These are phyloP conservation scores for Lithodes maja DNA, from an alignment of 2,888 invertebrate genomes.

Conservation along the genomic window DNA sequence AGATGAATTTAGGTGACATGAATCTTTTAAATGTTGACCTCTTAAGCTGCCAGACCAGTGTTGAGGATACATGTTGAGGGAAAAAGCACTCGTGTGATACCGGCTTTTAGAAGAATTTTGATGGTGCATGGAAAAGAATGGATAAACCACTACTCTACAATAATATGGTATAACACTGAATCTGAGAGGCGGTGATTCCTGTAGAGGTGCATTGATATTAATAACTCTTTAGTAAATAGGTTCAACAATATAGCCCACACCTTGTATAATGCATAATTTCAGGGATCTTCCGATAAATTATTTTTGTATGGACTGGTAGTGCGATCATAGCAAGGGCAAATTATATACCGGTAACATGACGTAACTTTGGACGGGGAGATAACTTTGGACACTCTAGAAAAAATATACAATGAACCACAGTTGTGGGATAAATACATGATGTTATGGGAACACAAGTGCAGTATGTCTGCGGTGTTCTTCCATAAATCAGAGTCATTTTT, in stretches of 20 bases:
- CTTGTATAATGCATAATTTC: slow-evolving; percentile 23
- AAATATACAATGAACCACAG: too few species aligned
- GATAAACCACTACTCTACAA: slow-evolving; percentile 3
- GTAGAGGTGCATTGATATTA: slow-evolving; percentile 24
- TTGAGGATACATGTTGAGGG: too few species aligned
- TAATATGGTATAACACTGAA: slow-evolving; percentile 18
- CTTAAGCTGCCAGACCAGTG: too few species aligned
- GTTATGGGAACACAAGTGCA: too few species aligned
- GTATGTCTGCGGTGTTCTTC: too few species aligned
- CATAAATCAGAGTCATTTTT: too few species aligned
- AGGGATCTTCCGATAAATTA: neutral
- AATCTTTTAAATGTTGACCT: too few species aligned
- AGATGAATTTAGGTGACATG: too few species aligned
- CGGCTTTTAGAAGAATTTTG: neutral
- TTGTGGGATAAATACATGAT: too few species aligned
- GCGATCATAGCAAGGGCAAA: slow-evolving; percentile 14
- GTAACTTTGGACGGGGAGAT: too few species aligned
- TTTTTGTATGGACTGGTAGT: slow-evolving; percentile 6
- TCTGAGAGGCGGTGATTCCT: slow-evolving; percentile 31
- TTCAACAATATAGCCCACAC: slow-evolving; percentile 45
- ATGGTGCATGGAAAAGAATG: neutral
- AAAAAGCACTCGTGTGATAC: neutral
- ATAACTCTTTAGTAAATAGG: neutral
- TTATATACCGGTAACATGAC: neutral
- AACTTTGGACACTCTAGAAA: too few species aligned